Percentiles rank a stretch among this genome's conserved stretches.
These are phyloP conservation scores for Hylia prasina DNA, from an alignment of 2,113 vertebrate species.

Conservation along the genomic window DNA sequence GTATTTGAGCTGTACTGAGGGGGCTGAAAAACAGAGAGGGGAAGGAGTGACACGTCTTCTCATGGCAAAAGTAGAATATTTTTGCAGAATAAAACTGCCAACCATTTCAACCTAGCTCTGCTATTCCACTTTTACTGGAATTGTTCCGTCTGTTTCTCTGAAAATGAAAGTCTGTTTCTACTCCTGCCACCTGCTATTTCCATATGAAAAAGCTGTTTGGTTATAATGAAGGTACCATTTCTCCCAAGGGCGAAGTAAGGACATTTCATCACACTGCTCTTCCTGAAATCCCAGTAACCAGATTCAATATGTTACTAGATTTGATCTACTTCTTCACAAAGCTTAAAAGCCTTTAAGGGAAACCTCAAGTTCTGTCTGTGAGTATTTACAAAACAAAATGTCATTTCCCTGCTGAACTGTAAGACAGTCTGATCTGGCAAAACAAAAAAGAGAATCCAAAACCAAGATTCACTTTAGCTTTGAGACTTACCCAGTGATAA, in stretches of 20 bases:
- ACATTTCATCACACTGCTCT: neutral
- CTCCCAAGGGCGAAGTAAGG: constrained; percentile 41
- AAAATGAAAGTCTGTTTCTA: constrained; percentile 34
- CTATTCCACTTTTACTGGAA: constrained; percentile 36
- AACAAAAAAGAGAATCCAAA: neutral
- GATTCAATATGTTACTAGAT: neutral
- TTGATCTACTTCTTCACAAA: neutral
- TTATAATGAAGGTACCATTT: neutral
- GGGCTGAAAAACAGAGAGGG: neutral
- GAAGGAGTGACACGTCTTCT: neutral
- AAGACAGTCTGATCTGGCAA: neutral
- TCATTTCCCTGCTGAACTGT: neutral
- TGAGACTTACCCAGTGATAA: neutral
- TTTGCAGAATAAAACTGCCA: neutral
- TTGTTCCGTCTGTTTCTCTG: constrained; percentile 39
- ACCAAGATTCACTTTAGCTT: neutral
- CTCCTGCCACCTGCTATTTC: constrained; percentile 54
- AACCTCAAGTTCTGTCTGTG: neutral
- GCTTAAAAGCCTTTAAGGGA: neutral
- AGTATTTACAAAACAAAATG: constrained; percentile 16
- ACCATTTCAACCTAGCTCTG: neutral
- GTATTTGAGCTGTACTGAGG: neutral
- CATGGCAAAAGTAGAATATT: neutral
- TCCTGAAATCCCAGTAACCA: neutral
- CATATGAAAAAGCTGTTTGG: constrained; percentile 24